Percentiles rank a stretch among this genome's conserved stretches.
Evolutionary conservation across 2,797 vertebrate species (phyloP).

Genomic region (Labeo calbasu): DNA sequence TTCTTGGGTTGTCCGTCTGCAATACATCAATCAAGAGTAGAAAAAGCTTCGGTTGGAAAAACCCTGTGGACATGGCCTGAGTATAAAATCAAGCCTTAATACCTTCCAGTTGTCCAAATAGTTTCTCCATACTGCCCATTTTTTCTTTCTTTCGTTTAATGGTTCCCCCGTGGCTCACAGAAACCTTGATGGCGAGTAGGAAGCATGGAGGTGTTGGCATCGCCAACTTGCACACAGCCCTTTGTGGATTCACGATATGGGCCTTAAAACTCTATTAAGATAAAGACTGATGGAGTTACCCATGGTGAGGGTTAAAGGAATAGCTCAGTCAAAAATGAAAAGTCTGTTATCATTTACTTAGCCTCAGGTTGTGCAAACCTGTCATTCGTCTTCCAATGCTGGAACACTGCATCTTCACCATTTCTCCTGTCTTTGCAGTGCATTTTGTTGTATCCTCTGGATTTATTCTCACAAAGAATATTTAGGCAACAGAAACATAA

Average conservation of each 20-base stretch:
- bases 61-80: slow-evolving; percentile 65
- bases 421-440: too few species aligned
- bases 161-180: slow-evolving; percentile 56
- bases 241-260: slow-evolving; percentile 46
- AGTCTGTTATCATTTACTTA: too few species aligned
- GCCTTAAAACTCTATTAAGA: slow-evolving; percentile 12
- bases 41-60: slow-evolving; percentile 64
- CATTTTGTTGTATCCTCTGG: too few species aligned
- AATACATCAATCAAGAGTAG: slow-evolving; percentile 64
- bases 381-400: background rate
- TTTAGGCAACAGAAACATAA: too few species aligned
- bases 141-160: slow-evolving; percentile 59
- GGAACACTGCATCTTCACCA: too few species aligned
- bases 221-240: slow-evolving; percentile 5
- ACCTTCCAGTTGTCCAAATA: slow-evolving; percentile 88
- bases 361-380: background rate
- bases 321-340: background rate
- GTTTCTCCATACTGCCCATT: slow-evolving; percentile 60
- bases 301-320: background rate
- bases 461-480: too few species aligned
- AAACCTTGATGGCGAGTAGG: slow-evolving; percentile 62
- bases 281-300: background rate
- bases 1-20: slow-evolving; percentile 58
- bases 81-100: slow-evolving; percentile 72
- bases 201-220: slow-evolving; percentile 58